Evolutionary conservation across 53 echinoderm and acorn worm genomes (phyloP), one percentile per base, ranked within the genome.

Genomic region (Luidia sarsii): DNA sequence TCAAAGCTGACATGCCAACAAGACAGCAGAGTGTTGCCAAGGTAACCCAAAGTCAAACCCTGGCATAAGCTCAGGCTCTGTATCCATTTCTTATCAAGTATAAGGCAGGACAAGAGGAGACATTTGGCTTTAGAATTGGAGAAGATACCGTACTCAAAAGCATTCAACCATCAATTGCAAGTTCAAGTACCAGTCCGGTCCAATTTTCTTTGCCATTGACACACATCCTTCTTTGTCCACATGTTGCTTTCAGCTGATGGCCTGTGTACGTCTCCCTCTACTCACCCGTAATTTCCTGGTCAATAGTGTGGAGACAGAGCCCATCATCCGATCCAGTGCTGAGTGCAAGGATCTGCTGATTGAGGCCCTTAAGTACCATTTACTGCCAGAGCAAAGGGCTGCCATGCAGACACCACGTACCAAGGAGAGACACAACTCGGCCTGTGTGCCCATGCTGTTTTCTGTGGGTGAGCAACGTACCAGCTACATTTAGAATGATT

Each of bases 291-390:
- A 96, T 19, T 96, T 93, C 83, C 81, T 96, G 0, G 90, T 93
- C 48, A 71, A 86, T 4, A 79, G 65, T 16, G 97, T 96, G 0
- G 93, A 93, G 51, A 87, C 83, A 0, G 85, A 93, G 33, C 68
- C 85, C 0, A 62, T 91, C 1, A 63, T 96, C 3, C 90, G 86
- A 13, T 50, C 50, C 53, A 88, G 93, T 48, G 63, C 75, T 2
- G 94, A 91, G 16, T 99, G 99, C 67, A 94, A 99, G 61, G 91
- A 91, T 71, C 83, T 94, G 3, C 64, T 99, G 9, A 94, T 99
- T 63, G 94, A 94, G 77, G 99, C 99, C n/a, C 89, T 99, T 89
- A 94, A 91, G 34, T 99, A 99, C 62, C 99, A 94, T 80, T 71
- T 99, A 20, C 53, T 94, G 7, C 99, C 99, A 1, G 99, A 99